Conservation (phyloP, 1,140 invertebrate genomes). For the Formica selysi region DNA sequence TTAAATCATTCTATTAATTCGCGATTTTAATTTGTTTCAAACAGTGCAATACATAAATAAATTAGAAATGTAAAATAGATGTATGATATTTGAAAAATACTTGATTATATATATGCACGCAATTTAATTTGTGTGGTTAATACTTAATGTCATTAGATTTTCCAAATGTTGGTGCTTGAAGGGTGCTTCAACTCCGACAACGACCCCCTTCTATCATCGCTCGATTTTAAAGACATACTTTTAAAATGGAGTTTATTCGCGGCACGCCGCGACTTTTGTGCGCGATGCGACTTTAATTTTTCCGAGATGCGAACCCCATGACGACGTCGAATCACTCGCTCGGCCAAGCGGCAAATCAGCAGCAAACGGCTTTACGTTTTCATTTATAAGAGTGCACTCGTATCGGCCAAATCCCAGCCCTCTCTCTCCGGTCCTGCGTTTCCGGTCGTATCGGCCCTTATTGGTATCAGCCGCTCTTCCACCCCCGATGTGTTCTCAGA, state of each 20-base stretch:
- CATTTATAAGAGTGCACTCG: slow-evolving; percentile 75
- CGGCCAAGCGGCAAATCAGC: slow-evolving; percentile 71
- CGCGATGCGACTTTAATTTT: slow-evolving; percentile 67
- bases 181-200: background rate
- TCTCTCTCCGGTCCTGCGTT: slow-evolving; percentile 12
- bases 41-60: slow-evolving; percentile 1
- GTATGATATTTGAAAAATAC: background rate
- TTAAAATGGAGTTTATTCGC: slow-evolving; percentile 51
- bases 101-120: too few species aligned
- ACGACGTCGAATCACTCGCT: slow-evolving; percentile 59
- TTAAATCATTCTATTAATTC: background rate
- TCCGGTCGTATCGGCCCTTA: slow-evolving; percentile 66
- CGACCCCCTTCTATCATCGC: background rate
- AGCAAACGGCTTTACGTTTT: slow-evolving; percentile 71
- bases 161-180: background rate
- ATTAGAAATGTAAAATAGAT: background rate
- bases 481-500: slow-evolving; percentile 12
- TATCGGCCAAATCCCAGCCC: slow-evolving; percentile 10
- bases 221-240: slow-evolving; percentile 67
- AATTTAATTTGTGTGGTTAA: too few species aligned
- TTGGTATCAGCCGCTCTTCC: slow-evolving; percentile 36
- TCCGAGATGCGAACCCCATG: background rate
- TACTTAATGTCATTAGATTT: background rate
- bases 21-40: too few species aligned
- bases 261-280: slow-evolving; percentile 59